phyloP scores from a whole-genome alignment of 2,113 vertebrate genomes.

The Nannospalax galili region DNA sequence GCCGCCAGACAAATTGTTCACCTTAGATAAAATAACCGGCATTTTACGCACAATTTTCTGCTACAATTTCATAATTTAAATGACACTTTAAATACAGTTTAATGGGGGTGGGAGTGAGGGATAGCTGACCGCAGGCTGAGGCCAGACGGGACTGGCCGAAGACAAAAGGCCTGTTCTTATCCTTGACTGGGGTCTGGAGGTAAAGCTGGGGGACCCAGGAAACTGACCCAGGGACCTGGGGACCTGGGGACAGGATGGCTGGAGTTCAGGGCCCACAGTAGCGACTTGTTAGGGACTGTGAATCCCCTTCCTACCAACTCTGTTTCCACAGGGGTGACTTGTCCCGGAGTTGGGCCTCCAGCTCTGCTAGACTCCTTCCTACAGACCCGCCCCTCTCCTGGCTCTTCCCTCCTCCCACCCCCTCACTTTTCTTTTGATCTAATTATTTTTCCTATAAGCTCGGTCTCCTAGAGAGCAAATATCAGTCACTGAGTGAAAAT shows the following conservation, averaged over 20 bases:
- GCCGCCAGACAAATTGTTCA: constrained; percentile 91
- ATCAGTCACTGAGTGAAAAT: constrained; percentile 98
- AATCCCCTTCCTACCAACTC: background rate
- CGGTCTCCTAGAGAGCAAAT: constrained; percentile 97
- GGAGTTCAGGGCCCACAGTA: too few relatives aligned
- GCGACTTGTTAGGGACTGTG: background rate
- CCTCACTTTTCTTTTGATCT: constrained; percentile 92
- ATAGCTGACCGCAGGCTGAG: constrained; percentile 26
- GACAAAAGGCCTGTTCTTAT: constrained; percentile 67
- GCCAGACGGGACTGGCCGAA: constrained; percentile 38
- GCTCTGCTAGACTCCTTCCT: background rate
- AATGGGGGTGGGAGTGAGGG: constrained; percentile 79
- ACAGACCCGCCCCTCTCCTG: constrained; percentile 67
- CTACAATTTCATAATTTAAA: constrained; percentile 92
- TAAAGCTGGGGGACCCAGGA: background rate
- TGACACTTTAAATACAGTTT: constrained; percentile 91
- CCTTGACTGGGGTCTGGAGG: rapidly evolving
- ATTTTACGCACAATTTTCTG: constrained; percentile 91
- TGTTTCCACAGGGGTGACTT: constrained; percentile 19
- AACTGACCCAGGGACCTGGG: background rate
- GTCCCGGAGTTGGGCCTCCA: background rate
- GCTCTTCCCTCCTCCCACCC: constrained; percentile 80
- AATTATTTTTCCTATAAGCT: constrained; percentile 98
- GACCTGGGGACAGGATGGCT: background rate
- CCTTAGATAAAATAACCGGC: constrained; percentile 92